A percentile compares a stretch with the other conserved stretches of the same genome.
phyloP scores from a whole-genome alignment of 1,140 invertebrate genomes.

The Bombus breviceps region DNA sequence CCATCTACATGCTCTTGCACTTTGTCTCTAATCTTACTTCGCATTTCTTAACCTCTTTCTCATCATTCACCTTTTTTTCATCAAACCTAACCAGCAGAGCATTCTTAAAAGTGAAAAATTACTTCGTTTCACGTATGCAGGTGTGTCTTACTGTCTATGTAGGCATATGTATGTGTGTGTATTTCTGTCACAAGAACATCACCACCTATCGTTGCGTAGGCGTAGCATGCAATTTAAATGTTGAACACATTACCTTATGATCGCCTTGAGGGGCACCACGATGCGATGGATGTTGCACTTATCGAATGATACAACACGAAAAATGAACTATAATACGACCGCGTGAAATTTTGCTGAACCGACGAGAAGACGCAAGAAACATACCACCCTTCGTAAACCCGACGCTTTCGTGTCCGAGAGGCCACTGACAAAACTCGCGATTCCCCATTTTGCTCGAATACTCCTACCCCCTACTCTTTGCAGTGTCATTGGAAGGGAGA shows the following conservation, averaged over 20 bases:
- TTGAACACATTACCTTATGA: constrained; percentile 25
- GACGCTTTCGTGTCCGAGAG: constrained; percentile 68
- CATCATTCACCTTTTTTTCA: neutral
- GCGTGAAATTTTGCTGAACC: constrained; percentile 28
- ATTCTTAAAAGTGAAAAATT: neutral
- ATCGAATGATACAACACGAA: neutral
- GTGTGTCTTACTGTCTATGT: neutral
- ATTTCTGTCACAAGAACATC: neutral
- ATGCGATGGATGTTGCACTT: neutral
- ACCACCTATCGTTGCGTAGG: neutral
- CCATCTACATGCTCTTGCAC: neutral
- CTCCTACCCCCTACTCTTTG: constrained; percentile 33
- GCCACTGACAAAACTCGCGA: constrained; percentile 71
- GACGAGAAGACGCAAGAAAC: neutral
- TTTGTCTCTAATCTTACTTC: neutral
- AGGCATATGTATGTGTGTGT: neutral
- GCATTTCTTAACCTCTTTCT: neutral
- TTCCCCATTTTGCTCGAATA: constrained; percentile 49
- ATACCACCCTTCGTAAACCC: neutral
- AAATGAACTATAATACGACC: constrained; percentile 17
- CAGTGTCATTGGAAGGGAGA: neutral
- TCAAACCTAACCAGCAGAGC: neutral
- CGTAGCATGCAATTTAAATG: neutral
- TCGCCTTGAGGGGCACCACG: neutral
- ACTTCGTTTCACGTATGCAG: neutral